Conservation (phyloP, 2,797 vertebrate genomes). For the Brachyrhaphis roseni region DNA sequence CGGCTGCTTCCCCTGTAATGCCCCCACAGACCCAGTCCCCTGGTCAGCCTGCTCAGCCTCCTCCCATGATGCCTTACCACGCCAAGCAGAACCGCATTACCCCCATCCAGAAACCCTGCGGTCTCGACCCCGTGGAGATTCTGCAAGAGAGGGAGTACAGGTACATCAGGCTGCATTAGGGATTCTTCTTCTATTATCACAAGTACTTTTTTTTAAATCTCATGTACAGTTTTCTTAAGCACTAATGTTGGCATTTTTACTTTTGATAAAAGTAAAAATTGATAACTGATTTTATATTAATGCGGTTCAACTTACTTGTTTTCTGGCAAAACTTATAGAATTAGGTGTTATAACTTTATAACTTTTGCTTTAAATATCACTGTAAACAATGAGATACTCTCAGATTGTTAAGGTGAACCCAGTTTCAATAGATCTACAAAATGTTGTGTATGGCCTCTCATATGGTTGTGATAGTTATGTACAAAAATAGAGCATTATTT, state of each 20-base stretch:
- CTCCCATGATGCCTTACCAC: constrained; percentile 91
- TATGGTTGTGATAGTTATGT: neutral
- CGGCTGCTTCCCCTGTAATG: constrained; percentile 93
- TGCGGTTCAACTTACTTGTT: neutral
- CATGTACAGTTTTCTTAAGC: neutral
- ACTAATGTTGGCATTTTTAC: neutral
- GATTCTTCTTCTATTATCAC: neutral
- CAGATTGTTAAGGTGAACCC: neutral
- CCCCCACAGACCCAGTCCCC: constrained; percentile 95
- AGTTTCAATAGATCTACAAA: neutral
- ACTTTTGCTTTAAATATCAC: neutral
- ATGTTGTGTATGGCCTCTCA: neutral
- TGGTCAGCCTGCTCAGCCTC: constrained; percentile 89
- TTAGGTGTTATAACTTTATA: neutral
- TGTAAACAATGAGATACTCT: neutral
- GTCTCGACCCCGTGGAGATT: constrained; percentile 94
- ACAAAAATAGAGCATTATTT: neutral
- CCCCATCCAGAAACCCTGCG: constrained; percentile 94
- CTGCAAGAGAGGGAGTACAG: constrained; percentile 96
- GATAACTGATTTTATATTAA: neutral
- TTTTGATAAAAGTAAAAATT: neutral
- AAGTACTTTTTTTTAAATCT: neutral
- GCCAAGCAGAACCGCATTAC: constrained; percentile 94
- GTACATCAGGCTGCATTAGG: constrained; percentile 59
- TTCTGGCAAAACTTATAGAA: neutral